Base-by-base conservation (phyloP, 2,888 invertebrate species). In the Cantharis flavilabris region DNA sequence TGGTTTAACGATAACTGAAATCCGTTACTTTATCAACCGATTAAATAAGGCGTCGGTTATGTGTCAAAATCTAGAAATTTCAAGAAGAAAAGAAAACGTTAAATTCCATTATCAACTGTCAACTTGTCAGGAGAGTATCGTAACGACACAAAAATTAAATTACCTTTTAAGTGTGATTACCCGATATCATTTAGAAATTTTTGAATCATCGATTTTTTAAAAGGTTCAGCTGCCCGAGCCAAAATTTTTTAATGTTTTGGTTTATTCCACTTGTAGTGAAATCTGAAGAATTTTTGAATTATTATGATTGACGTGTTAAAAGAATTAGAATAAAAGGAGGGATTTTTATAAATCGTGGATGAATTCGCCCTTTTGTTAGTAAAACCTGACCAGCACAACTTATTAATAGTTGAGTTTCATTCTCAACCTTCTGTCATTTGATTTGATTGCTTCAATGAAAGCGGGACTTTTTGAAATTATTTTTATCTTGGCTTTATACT, bases 231-330 rank as follows among this genome's bases (percentile, higher is more conserved):
- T 30, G 28, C 10, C 28, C 9, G 9, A 30, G 0, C 9, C 28
- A 11, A 30, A 30, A 30, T 30, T 30, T 26, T 16, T 30, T 9
- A 30, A 30, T 30, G 28, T 30, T 30, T 30, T 30, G 28, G 10
- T 30, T 30, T 30, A 10, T 30, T 49, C 49, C 49, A 49, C 49
- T 49, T 49, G 49, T 49, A 49, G 49, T 49, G 7, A 49, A 49
- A 49, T 9, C 7, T 1, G 49, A n/a, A 49, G 49, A n/a, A 13
- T 49, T 49, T 49, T 49, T n/a, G 49, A 49, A n/a, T 69, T 70
- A 77, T 82, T 70, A 77, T 82, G 82, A 82, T 82, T 82, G 82
- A 81, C 81, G 78, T 73, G 73, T 81, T 75, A 82, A 81, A 80
- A 72, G 79, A 79, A 79, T 67, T 16, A 26, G 20, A 49, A 49